Evolutionary conservation across 1,140 invertebrate species (phyloP), one percentile per base, ranked within the genome.

Genomic region (Lepidurus couesii): DNA sequence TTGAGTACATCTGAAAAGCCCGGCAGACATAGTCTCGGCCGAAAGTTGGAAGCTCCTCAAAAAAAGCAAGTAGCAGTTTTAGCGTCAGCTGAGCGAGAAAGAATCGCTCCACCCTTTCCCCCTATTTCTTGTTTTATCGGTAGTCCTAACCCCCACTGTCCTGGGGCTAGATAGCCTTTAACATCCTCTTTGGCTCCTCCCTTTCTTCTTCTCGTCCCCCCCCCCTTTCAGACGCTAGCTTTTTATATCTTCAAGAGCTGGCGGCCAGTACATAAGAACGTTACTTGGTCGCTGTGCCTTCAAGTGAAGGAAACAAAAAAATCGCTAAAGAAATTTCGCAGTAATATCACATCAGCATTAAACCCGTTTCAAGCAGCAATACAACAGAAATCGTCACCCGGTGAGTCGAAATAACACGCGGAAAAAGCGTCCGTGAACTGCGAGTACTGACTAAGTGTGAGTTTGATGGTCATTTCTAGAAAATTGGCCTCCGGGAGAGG

Each of bases 21-120:
- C n/a, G 34, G 34, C 34, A 21, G 16, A 21, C 16, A 65, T 13
- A 16, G 53, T 11, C 53, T 65, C 53, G 53, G 53, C 34, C 34
- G 21, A 65, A 65, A 21, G 53, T 65, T 65, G 53, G 53, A 65
- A 13, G 53, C 53, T 65, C 13, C n/a, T 65, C 7, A 65, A 65
- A 65, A 16, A 65, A 65, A 65, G 53, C 53, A 65, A 65, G 53
- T 65, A 65, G 53, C 53, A 65, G 53, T 65, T 65, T 65, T 65
- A 65, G 53, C 53, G 53, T 65, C 53, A 65, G 53, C 53, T 65
- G 53, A 65, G 53, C 53, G 53, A 65, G 53, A 65, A 65, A 65
- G 53, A 65, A 65, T 65, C 53, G 53, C 53, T 16, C 53, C 53
- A 65, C 53, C 53, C 53, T 65, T 65, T 21, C 21, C 53, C 13